Evolutionary conservation across 2,797 vertebrate genomes (phyloP).

Genomic region (Sebastes kiyomatsui): DNA sequence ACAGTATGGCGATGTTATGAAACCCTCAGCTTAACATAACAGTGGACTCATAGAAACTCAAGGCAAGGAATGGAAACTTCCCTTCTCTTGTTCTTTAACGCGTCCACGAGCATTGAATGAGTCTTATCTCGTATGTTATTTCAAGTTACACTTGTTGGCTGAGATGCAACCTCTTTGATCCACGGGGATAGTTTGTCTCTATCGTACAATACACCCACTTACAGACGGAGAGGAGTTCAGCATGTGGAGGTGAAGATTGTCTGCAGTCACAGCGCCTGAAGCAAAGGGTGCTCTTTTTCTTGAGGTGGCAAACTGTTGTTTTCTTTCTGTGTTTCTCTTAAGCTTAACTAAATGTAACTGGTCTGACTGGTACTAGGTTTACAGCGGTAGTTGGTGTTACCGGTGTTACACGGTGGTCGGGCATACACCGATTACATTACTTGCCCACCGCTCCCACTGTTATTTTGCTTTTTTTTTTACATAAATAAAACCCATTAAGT

Average conservation of each 20-base stretch:
- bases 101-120: neutral
- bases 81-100: neutral
- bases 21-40: constrained; percentile 29
- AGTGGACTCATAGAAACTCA: constrained; percentile 15
- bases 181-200: neutral
- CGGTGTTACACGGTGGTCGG: too few species aligned
- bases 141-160: neutral
- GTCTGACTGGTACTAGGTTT: neutral
- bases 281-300: neutral
- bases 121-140: neutral
- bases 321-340: neutral
- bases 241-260: neutral
- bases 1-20: constrained; percentile 22
- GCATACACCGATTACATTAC: too few species aligned
- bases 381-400: too few species aligned
- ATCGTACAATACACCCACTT: neutral
- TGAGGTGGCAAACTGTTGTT: neutral
- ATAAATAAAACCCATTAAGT: too few species aligned
- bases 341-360: neutral
- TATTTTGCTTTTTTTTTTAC: too few species aligned
- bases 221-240: neutral
- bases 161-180: neutral
- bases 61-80: constrained; percentile 2
- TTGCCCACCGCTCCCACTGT: accelerated
- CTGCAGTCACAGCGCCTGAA: neutral